phyloP scores from a whole-genome alignment of 2,888 invertebrate species.

The Lithodes maja region DNA sequence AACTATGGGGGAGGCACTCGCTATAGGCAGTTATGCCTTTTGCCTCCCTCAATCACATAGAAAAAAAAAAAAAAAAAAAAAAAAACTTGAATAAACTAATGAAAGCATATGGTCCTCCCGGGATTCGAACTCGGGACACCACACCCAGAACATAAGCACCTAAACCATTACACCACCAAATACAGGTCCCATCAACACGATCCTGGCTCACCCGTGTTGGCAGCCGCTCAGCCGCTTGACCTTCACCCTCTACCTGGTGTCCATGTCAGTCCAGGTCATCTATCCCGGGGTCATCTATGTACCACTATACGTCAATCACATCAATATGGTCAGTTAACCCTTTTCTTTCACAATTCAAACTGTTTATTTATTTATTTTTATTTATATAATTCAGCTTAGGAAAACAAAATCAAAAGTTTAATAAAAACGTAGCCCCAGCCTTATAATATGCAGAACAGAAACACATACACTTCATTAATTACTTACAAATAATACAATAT shows the following conservation, averaged over 20 bases:
- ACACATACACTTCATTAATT: too few relatives aligned
- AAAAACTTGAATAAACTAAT: too few relatives aligned
- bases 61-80: too few relatives aligned
- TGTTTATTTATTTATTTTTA: neutral
- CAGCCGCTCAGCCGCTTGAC: conserved; percentile 6
- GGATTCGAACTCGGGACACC: too few relatives aligned
- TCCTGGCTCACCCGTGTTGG: neutral
- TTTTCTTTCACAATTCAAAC: neutral
- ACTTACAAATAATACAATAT: too few relatives aligned
- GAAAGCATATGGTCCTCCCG: too few relatives aligned
- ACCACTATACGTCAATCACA: conserved; percentile 21
- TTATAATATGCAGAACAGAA: neutral
- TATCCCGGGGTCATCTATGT: conserved; percentile 12
- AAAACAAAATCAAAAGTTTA: neutral
- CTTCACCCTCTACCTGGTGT: conserved; percentile 22
- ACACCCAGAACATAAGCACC: too few relatives aligned
- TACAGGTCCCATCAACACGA: neutral
- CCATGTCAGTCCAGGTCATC: conserved; percentile 19
- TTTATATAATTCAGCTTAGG: neutral
- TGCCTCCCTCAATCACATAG: too few relatives aligned
- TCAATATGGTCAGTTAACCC: conserved; percentile 8
- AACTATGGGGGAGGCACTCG: too few relatives aligned
- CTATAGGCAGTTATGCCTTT: too few relatives aligned
- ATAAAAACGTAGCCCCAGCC: neutral
- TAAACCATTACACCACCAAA: neutral